Evolutionary conservation across 2,797 vertebrate genomes (phyloP).

Genomic region (Meriones psammophilus): DNA sequence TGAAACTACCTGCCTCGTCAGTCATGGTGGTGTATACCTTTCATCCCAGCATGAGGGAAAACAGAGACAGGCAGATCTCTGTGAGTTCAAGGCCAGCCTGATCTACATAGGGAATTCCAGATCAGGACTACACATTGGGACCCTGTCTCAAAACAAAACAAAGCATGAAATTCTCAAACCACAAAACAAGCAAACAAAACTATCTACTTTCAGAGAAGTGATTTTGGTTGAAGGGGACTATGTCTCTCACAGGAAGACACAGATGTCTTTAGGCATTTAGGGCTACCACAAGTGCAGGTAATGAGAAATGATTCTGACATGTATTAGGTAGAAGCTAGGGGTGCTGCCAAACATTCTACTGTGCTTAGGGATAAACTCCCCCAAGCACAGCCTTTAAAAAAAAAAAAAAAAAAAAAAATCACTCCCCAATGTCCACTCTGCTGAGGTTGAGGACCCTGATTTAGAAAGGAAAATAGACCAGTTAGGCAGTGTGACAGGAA

Average conservation of each 20-base stretch:
- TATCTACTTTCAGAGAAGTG: background rate
- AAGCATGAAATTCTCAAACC: background rate
- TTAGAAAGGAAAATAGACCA: background rate
- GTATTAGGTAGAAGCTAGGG: background rate
- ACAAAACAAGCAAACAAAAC: background rate
- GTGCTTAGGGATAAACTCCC: background rate
- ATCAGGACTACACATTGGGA: background rate
- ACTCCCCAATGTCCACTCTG: background rate
- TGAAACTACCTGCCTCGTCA: background rate
- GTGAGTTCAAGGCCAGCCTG: background rate
- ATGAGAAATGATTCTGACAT: background rate
- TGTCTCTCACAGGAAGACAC: background rate
- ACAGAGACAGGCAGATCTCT: background rate
- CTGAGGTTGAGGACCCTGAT: background rate
- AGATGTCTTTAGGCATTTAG: background rate
- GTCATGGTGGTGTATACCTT: background rate
- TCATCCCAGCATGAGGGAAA: background rate
- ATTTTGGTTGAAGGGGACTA: background rate
- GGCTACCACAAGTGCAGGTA: background rate
- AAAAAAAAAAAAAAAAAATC: constrained; percentile 7
- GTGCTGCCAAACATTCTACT: background rate
- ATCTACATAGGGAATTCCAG: background rate
- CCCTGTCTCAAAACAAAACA: background rate
- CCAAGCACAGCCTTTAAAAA: background rate
- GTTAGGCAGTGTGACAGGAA: background rate